Evolutionary conservation across 2,113 vertebrate genomes (phyloP).

Genomic region (Gymnarchus niloticus): DNA sequence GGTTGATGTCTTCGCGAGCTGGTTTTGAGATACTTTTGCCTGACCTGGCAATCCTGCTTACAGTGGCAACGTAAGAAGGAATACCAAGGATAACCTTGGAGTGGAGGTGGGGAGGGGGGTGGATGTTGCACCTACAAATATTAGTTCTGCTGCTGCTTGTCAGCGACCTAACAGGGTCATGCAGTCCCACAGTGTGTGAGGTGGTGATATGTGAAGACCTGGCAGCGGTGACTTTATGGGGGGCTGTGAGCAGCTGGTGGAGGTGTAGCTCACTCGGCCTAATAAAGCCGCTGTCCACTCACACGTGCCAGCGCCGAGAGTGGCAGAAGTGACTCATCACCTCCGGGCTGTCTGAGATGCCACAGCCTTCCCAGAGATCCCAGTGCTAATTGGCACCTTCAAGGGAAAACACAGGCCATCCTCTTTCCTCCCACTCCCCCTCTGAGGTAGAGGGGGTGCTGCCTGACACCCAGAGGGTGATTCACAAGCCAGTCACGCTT

Average conservation of each 20-base stretch:
- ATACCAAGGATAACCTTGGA: neutral
- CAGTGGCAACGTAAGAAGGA: neutral
- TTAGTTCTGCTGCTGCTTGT: too few species aligned
- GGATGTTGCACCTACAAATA: too few species aligned
- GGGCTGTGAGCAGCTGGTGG: too few species aligned
- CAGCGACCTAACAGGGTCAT: neutral
- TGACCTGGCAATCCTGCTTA: neutral
- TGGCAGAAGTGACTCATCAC: neutral
- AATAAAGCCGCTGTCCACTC: neutral
- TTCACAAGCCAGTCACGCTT: neutral
- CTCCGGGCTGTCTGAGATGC: neutral
- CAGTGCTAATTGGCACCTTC: constrained; percentile 21
- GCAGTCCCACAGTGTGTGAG: neutral
- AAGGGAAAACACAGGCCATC: neutral
- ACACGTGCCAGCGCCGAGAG: neutral
- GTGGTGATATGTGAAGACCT: neutral
- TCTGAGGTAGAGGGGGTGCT: neutral
- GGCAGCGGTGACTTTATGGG: neutral
- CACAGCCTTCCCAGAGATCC: constrained; percentile 10
- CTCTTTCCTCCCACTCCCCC: neutral
- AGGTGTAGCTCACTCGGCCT: neutral
- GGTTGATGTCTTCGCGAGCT: neutral
- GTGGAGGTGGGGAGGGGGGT: too few species aligned
- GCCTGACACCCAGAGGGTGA: neutral
- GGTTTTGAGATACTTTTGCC: neutral